These are phyloP conservation scores for Heliconius hortense DNA, from an alignment of 2,888 invertebrate genomes.

Conservation along the genomic window DNA sequence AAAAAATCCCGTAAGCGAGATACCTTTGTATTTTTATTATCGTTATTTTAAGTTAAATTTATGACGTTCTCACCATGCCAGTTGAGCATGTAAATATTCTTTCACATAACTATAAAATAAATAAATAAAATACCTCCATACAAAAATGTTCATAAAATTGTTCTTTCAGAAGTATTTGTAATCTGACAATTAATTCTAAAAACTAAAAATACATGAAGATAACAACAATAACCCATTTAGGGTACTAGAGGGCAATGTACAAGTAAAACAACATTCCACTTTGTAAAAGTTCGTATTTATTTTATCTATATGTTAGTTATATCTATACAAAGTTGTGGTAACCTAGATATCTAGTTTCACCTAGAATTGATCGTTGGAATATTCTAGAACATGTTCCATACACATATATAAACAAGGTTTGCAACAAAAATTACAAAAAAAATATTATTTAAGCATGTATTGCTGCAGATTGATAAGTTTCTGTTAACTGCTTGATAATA, in stretches of 20 bases:
- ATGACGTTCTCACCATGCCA: no score
- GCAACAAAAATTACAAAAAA: background rate
- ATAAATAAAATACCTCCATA: no score
- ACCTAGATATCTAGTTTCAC: constrained; percentile 27
- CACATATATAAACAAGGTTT: constrained; percentile 27
- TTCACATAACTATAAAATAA: no score
- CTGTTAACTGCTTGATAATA: background rate
- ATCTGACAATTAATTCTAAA: no score
- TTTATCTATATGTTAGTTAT: constrained; percentile 22
- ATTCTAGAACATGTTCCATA: constrained; percentile 11
- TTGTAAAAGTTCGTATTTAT: constrained; percentile 34
- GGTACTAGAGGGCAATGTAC: background rate
- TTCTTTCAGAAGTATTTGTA: no score
- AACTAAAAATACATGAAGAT: background rate
- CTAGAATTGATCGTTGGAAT: constrained; percentile 23
- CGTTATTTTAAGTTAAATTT: no score
- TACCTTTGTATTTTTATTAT: no score
- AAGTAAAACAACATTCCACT: constrained; percentile 33
- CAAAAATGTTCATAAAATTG: no score
- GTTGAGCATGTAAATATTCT: no score
- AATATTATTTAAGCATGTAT: background rate
- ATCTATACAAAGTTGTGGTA: constrained; percentile 28
- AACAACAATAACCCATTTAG: no score
- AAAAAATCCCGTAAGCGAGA: no score
- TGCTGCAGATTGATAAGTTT: background rate